Evolutionary conservation across 2,113 vertebrate genomes (phyloP), one percentile per base, ranked within the genome.

Genomic region (Terrapene triunguis): DNA sequence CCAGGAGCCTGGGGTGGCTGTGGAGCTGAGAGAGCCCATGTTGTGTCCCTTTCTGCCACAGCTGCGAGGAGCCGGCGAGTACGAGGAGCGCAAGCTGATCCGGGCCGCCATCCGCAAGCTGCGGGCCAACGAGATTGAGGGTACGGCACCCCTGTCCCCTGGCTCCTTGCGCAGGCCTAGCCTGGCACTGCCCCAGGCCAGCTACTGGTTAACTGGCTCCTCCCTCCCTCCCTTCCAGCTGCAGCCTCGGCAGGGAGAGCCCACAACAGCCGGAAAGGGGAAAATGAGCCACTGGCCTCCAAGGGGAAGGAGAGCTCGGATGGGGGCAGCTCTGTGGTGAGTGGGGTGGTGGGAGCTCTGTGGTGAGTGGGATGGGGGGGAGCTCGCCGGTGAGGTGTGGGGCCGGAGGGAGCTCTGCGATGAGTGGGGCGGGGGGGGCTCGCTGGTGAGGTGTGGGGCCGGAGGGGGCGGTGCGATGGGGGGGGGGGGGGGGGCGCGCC

Each of bases 61-160:
- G 99, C 98, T 99, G 69, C 98, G 99, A 47, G 97, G 98, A 1
- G 98, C 99, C 0, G 97, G 94, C 2, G 99, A 99, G 85, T 99
- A 99, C 1, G 99, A 99, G 96, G 99, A 99, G 91, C 99, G 99
- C 88, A 99, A 99, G 96, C 94, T 99, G 93, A 99, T 99, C 93
- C 98, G 99, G 92, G 99, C 99, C 1, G 98, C 99, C 90, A 99
- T 99, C 96, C 98, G 99, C 94, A 99, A 99, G 13, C 92, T 99
- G 55, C 97, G 99, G 32, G 99, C 99, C 0, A 98, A 99, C 91
- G 99, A 99, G 88, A 98, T 99, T 5, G 98, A 99, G 97, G 99
- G 99, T 99, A 95, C 12, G 97, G 79, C 21, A 47, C 55, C 9
- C 3, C 57, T 29, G 80, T 13, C 27, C 65, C 76, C 14, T 42